phyloP scores from a whole-genome alignment of 2,888 invertebrate genomes.

The Diabrotica balteata region DNA sequence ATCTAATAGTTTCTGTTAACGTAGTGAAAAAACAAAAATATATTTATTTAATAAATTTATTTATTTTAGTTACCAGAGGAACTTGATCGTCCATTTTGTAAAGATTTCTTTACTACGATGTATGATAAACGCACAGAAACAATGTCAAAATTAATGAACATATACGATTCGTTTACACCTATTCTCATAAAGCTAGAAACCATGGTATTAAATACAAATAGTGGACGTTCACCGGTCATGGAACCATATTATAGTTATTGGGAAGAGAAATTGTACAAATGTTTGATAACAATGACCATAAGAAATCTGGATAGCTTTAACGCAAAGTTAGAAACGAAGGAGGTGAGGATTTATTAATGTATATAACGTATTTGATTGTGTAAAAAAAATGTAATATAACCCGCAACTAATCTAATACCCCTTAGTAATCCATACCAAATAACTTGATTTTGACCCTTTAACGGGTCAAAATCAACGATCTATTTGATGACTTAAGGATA shows the following conservation, averaged over 20 bases:
- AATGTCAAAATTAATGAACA: conserved; percentile 70
- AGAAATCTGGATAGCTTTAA: conserved; percentile 77
- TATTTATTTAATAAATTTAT: too few relatives aligned
- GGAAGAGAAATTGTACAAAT: conserved; percentile 80
- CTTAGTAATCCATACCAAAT: too few relatives aligned
- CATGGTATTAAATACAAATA: conserved; percentile 79
- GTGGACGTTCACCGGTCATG: conserved; percentile 78
- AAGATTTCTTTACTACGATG: conserved; percentile 76
- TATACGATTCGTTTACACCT: conserved; percentile 83
- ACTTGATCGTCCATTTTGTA: conserved; percentile 48
- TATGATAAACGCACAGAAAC: conserved; percentile 73
- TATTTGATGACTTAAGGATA: too few relatives aligned
- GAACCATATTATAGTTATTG: conserved; percentile 79
- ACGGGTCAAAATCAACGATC: too few relatives aligned
- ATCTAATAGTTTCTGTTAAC: too few relatives aligned
- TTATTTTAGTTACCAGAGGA: too few relatives aligned
- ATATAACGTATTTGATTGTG: too few relatives aligned
- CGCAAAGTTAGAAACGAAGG: conserved; percentile 62
- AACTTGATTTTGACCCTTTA: too few relatives aligned
- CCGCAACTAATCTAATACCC: too few relatives aligned
- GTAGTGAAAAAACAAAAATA: too few relatives aligned
- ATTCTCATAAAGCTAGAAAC: conserved; percentile 86
- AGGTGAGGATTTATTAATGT: conserved; percentile 42
- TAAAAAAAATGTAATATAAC: too few relatives aligned
- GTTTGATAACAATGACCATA: conserved; percentile 71